Base-by-base conservation (phyloP, 2,888 invertebrate genomes). In the Rhingia rostrata region DNA sequence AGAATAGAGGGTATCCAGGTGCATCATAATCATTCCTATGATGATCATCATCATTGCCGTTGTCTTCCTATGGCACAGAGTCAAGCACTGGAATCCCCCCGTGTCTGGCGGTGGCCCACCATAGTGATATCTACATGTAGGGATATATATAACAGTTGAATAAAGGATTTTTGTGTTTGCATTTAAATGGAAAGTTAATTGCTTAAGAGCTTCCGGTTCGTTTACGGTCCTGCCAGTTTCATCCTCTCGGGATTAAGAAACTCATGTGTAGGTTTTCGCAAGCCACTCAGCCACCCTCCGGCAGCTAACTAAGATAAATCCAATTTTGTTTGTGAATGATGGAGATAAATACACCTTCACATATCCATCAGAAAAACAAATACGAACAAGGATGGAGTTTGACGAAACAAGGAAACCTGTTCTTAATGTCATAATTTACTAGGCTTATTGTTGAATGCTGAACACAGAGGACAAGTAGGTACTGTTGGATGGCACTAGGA, bases 171-270 rank as follows among this genome's bases (percentile, higher is more conserved):
- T 83, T 83, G 74, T 79, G 84, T 84, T 80, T 80, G 74, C 74
- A 84, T 80, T 80, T 84, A 84, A 84, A 80, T 84, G 74, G 43
- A 84, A 84, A 84, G 80, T 84, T 80, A 74, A 75, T 80, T 84
- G 80, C 74, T 60, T 83, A 84, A 84, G 74, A 84, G 74, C 69
- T 84, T 84, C 79, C 69, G 79, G 74, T 64, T 79, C 83, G 79
- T 73, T 83, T 83, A 63, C 79, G 61, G 64, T 47, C 74, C 64
- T 74, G 67, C 61, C 61, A 83, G 61, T 61, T 67, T 56, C 41
- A 67, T 83, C 73, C 82, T 63, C 70, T 53, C 54, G 66, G 54
- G 54, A 82, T 82, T 72, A 72, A 41, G 70, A 33, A 64, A 66
- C 69, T 81, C 69, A 63, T 58, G 63, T 69, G 63, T 61, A 81